These are phyloP conservation scores for Macroglossus sobrinus DNA, from an alignment of 2,113 vertebrate species.

Conservation along the genomic window DNA sequence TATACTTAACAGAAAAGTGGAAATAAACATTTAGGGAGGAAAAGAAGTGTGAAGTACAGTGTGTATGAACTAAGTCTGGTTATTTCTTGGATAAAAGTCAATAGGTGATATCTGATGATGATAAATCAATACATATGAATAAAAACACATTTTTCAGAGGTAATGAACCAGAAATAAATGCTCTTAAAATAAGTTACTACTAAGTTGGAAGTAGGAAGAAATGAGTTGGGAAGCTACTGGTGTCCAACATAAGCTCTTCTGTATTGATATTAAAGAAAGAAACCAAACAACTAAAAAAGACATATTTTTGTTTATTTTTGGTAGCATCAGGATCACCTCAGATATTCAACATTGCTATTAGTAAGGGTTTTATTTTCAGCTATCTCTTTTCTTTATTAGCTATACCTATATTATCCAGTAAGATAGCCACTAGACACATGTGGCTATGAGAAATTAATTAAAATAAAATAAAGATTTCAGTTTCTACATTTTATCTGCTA, in stretches of 20 bases:
- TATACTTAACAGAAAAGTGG: neutral
- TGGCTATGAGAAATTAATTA: neutral
- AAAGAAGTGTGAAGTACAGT: neutral
- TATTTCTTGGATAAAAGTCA: neutral
- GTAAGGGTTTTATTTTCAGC: neutral
- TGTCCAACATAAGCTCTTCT: neutral
- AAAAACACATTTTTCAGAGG: neutral
- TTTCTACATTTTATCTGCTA: neutral
- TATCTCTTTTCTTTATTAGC: neutral
- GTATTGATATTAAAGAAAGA: neutral
- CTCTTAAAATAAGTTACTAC: neutral
- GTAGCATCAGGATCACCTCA: neutral
- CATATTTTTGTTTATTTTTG: neutral
- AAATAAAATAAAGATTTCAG: neutral
- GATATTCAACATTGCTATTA: neutral
- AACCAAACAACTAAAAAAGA: neutral
- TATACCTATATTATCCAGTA: neutral
- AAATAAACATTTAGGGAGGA: neutral
- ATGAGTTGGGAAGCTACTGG: neutral
- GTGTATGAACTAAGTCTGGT: neutral
- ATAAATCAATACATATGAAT: neutral
- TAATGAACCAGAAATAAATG: neutral
- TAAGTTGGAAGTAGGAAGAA: neutral
- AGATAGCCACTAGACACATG: neutral
- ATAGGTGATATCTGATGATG: neutral